These are phyloP conservation scores for Halcyon malimbica DNA, from an alignment of 2,113 vertebrate genomes.

Conservation along the genomic window DNA sequence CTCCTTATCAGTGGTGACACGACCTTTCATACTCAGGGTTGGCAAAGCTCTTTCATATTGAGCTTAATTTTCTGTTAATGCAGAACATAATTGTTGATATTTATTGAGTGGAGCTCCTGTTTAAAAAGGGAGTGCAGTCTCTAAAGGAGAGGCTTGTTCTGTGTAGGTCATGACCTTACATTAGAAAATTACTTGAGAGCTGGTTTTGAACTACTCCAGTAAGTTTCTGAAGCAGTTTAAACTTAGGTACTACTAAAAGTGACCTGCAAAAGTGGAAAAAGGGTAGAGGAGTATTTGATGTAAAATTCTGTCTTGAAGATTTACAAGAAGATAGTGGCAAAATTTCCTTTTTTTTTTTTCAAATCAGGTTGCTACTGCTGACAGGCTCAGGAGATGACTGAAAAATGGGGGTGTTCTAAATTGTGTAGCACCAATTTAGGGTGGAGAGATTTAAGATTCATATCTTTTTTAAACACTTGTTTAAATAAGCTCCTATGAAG, in stretches of 20 bases:
- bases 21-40: background rate
- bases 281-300: background rate
- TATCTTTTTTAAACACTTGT: background rate
- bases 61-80: background rate
- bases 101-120: background rate
- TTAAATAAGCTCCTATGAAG: background rate
- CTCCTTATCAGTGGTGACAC: background rate
- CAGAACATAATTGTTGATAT: background rate
- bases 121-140: background rate
- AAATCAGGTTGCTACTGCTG: background rate
- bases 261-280: background rate
- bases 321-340: background rate
- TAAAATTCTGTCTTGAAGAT: background rate
- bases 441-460: background rate
- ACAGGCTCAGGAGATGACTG: background rate
- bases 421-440: background rate
- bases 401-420: background rate
- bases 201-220: background rate
- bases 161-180: background rate
- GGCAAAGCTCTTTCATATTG: background rate
- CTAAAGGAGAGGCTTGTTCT: background rate
- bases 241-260: conserved; percentile 17
- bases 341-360: background rate
- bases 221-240: background rate
- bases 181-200: background rate